Conservation (phyloP, 2,113 vertebrate genomes). For the Paradisaea rubra region DNA sequence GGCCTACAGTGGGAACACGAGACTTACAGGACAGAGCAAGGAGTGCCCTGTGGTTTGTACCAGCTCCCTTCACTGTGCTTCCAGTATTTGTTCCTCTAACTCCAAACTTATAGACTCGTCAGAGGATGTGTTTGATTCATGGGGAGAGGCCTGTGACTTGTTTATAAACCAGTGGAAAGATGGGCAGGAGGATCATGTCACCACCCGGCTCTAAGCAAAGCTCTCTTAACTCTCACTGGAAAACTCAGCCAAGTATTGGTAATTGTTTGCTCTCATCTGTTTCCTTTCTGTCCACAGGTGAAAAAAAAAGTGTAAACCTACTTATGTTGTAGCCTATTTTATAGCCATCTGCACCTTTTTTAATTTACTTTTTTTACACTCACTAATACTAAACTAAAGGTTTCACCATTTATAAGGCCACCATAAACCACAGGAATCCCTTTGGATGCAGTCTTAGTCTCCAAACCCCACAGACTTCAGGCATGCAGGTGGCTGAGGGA, state of each 20-base stretch:
- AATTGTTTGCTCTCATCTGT: constrained; percentile 55
- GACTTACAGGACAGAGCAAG: constrained; percentile 77
- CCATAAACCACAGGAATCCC: constrained; percentile 33
- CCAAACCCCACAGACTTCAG: constrained; percentile 2
- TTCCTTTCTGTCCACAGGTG: constrained; percentile 11
- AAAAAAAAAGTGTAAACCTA: background rate
- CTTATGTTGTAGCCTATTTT: constrained; percentile 1
- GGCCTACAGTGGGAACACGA: constrained; percentile 71
- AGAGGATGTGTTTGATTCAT: constrained; percentile 90
- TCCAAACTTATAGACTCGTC: constrained; percentile 91
- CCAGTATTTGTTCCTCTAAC: constrained; percentile 92
- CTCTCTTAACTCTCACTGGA: constrained; percentile 15
- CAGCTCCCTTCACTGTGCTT: constrained; percentile 93
- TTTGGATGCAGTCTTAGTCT: background rate
- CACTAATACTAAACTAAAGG: constrained; percentile 6
- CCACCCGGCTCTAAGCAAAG: constrained; percentile 87
- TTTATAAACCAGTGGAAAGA: constrained; percentile 88
- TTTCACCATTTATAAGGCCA: background rate
- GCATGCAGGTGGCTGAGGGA: background rate
- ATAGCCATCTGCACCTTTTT: constrained; percentile 24
- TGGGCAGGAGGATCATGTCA: constrained; percentile 88
- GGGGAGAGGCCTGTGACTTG: constrained; percentile 88
- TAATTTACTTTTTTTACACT: constrained; percentile 36
- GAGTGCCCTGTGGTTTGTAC: constrained; percentile 82
- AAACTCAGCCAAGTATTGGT: constrained; percentile 50